Conservation (phyloP, 2,888 invertebrate genomes). For the Phaedon cochleariae region DNA sequence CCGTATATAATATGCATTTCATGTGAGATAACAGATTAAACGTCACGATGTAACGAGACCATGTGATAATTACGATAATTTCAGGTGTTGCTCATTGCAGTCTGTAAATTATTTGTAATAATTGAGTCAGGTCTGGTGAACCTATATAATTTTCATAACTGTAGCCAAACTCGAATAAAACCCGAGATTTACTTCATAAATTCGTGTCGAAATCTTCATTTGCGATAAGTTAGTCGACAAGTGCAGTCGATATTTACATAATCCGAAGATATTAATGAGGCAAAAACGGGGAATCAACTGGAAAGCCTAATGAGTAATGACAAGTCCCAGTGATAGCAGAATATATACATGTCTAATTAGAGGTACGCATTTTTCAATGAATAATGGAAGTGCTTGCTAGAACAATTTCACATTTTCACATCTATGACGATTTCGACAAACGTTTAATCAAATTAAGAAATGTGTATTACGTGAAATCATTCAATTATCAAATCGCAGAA, state of each 20-base stretch:
- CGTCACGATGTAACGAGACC: constrained; percentile 12
- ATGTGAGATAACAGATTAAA: constrained; percentile 12
- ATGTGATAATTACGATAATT: constrained; percentile 39
- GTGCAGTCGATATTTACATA: neutral
- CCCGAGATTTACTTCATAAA: constrained; percentile 14
- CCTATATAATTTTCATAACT: constrained; percentile 35
- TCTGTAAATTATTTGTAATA: constrained; percentile 30
- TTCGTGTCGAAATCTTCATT: constrained; percentile 3
- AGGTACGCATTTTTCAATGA: too few relatives aligned
- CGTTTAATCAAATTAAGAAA: too few relatives aligned
- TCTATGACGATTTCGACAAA: too few relatives aligned
- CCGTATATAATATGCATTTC: constrained; percentile 7
- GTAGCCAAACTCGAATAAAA: constrained; percentile 17
- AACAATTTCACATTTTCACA: too few relatives aligned
- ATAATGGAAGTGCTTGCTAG: too few relatives aligned
- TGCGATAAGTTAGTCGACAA: neutral
- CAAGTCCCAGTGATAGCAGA: neutral
- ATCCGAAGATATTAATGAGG: neutral
- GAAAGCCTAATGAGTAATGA: neutral
- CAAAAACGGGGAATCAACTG: neutral
- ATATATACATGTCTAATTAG: too few relatives aligned
- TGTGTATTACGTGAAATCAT: too few relatives aligned
- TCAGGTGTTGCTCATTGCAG: constrained; percentile 35
- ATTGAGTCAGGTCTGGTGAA: constrained; percentile 27
- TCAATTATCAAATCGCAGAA: too few relatives aligned